These are phyloP conservation scores for Halcyon leucocephala DNA, from an alignment of 2,797 vertebrate species.

Conservation along the genomic window DNA sequence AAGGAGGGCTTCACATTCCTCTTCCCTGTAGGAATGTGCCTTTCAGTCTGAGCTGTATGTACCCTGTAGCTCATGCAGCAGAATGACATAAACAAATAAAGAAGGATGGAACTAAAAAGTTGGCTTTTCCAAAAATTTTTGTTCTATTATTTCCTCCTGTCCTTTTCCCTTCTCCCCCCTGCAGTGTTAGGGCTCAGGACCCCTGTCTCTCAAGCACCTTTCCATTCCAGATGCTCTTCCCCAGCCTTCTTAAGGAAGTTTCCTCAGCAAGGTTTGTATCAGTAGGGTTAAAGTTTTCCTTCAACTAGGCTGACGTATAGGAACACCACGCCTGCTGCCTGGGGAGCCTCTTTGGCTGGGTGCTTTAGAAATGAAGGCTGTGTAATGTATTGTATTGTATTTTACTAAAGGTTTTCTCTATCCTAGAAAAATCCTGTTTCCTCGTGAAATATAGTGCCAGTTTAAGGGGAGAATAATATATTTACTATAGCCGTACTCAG, in stretches of 20 bases:
- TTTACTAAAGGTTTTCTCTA: neutral
- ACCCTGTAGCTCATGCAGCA: neutral
- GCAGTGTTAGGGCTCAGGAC: neutral
- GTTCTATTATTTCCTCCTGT: neutral
- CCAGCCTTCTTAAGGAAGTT: neutral
- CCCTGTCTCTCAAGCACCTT: neutral
- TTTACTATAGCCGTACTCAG: slow-evolving; percentile 21
- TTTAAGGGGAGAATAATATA: neutral
- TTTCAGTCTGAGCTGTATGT: fast-evolving
- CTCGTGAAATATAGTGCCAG: neutral
- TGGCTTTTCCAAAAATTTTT: neutral
- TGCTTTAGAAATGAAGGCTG: neutral
- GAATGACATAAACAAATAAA: neutral
- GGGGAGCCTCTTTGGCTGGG: neutral
- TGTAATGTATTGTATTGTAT: neutral
- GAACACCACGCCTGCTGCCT: neutral
- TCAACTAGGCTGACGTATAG: neutral
- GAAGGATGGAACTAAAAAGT: neutral
- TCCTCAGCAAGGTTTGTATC: neutral
- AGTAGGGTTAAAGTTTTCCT: neutral
- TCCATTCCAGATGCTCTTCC: neutral
- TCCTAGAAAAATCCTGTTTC: neutral
- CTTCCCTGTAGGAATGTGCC: neutral
- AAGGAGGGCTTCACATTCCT: neutral
- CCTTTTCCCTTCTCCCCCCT: neutral